Base-by-base conservation (phyloP, 2,888 invertebrate genomes). In the Xanthorhoe spadicearia region DNA sequence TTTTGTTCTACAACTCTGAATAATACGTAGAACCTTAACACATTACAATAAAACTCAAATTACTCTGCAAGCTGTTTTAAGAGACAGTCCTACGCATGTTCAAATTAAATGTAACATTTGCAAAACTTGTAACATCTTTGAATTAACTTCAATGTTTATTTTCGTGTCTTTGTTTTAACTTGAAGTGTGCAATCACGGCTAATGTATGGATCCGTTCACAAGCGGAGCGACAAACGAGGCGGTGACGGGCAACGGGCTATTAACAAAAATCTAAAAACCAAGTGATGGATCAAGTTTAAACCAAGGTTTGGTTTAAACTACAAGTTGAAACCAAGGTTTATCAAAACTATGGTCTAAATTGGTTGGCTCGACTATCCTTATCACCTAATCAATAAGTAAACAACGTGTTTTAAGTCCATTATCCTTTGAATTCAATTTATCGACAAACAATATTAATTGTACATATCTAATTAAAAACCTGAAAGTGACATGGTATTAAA, bases 171-270 rank as follows among this genome's bases (percentile, higher is more conserved):
- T 71, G 69, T 73, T 66, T 70, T 63, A 57, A 61, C 57, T 68
- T 64, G 50, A 61, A 72, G 62, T 68, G 66, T 69, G 64, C 69
- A 72, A 71, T 73, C 73, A 68, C 59, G 59, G 64, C 48, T 32
- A 61, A 61, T 61, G 59, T 56, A 7, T 13, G 3, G 1, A 35
- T n/a, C 18, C 7, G 17, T 28, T 6, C 13, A 57, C 19, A 9
- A 61, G 57, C 61, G 35, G 49, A 50, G 64, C 68, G 54, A 50
- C 13, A 7, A 53, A 32, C 51, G 5, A 10, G 52, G 52, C 59
- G 66, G 2, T 8, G 5, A 43, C n/a, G n/a, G n/a, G n/a, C n/a
- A n/a, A n/a, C n/a, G n/a, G n/a, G n/a, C n/a, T n/a, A n/a, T n/a
- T n/a, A n/a, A n/a, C n/a, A n/a, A n/a, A n/a, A n/a, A n/a, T n/a